Base-by-base conservation (phyloP, 2,113 vertebrate species). In the Nymphicus hollandicus region DNA sequence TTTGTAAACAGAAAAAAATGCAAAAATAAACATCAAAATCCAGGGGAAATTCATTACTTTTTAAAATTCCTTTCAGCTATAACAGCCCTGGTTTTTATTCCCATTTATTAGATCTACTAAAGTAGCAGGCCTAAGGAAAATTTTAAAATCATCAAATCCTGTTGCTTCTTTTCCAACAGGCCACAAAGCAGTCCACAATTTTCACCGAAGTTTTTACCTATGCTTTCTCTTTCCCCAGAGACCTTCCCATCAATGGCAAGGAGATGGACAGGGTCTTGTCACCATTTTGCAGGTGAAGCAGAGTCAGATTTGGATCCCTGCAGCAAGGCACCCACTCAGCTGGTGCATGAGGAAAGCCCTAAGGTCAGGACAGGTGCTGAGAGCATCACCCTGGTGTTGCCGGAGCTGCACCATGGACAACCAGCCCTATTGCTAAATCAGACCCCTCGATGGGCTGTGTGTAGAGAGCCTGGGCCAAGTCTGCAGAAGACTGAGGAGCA, bases 271-370 rank as follows among this genome's bases (percentile, higher is more conserved):
- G 53, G 23, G 52, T 33, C 28, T 41, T 53, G 33, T 23, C 43
- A 16, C 19, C 2, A 0, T 58, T 68, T 46, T 68, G 52, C 47
- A 68, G 27, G 29, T 46, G 43, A 56, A 63, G 60, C 47, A 50
- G 56, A 31, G 18, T 5, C 63, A 47, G 25, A 70, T 63, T 69
- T 68, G 43, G 22, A 41, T 37, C 37, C 43, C 27, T 13, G 1
- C 44, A 47, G 46, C 0, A 0, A 52, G 25, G 56, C 4, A 1
- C 20, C 37, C 4, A 1, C n/a, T 60, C 35, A 37, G 29, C 22
- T 49, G 79, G 31, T 43, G 33, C 41, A 23, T 43, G 15, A 25
- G 23, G 60, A 44, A 68, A 31, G n/a, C 7, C 47, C 8, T 19
- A 28, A n/a, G 28, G 12, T 64, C n/a, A 33, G 35, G 46, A 68